Conservation (phyloP, 2,888 invertebrate species). For the Sclerodermus sp. region DNA sequence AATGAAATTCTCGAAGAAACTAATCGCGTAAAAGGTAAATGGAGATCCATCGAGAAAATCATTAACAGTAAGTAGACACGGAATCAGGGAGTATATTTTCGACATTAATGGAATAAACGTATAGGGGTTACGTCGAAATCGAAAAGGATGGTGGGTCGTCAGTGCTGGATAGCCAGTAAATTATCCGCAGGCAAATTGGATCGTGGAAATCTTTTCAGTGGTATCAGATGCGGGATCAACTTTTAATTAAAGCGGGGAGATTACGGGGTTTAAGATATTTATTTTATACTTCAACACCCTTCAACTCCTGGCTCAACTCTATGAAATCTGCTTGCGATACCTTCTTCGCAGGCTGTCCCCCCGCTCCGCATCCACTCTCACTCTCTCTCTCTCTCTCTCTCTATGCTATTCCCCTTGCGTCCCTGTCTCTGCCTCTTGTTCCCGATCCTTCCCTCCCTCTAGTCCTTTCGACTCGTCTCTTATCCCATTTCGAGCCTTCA, state of each 20-base stretch:
- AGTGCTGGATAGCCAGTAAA: conserved; percentile 23
- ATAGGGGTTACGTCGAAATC: neutral
- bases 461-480: neutral
- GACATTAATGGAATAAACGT: too few relatives aligned
- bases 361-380: neutral
- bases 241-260: conserved; percentile 52
- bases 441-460: conserved; percentile 1
- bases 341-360: neutral
- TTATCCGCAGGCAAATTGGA: conserved; percentile 39
- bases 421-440: neutral
- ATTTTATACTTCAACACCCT: conserved; percentile 46
- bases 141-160: neutral
- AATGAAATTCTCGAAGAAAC: too few relatives aligned
- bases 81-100: too few relatives aligned
- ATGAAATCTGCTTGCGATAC: conserved; percentile 25
- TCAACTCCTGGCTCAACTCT: conserved; percentile 23
- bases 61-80: neutral
- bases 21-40: too few relatives aligned
- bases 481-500: conserved; percentile 15
- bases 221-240: conserved; percentile 47
- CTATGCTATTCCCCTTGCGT: conserved; percentile 12
- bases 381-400: conserved; percentile 14
- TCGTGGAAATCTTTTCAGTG: conserved; percentile 37
- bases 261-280: conserved; percentile 49
- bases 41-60: too few relatives aligned